A percentile compares a stretch with the other conserved stretches of the same genome.
Conservation (phyloP, 2,797 vertebrate genomes). For the Pagetopsis macropterus region DNA sequence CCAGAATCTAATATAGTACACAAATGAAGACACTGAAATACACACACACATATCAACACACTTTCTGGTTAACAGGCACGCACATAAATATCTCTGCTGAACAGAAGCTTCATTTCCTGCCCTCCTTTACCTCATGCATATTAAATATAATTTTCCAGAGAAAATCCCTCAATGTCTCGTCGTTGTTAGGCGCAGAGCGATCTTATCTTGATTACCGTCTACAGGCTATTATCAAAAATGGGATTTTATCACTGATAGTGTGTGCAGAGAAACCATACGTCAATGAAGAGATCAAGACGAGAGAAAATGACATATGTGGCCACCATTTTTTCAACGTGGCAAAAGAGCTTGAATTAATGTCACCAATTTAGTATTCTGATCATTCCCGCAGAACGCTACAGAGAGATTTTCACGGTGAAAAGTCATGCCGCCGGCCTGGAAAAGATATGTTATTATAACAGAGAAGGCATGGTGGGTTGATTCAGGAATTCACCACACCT, state of each 20-base stretch:
- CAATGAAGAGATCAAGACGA: conserved; percentile 54
- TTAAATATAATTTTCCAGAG: conserved; percentile 78
- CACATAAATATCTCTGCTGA: conserved; percentile 65
- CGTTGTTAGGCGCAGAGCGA: conserved; percentile 63
- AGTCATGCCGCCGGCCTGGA: conserved; percentile 34
- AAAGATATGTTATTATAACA: conserved; percentile 41
- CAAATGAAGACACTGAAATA: neutral
- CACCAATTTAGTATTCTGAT: conserved; percentile 62
- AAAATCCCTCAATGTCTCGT: conserved; percentile 75
- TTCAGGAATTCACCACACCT: conserved; percentile 29
- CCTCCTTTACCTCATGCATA: conserved; percentile 77
- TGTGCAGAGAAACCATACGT: conserved; percentile 45
- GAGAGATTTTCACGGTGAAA: conserved; percentile 46
- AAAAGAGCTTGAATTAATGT: conserved; percentile 56
- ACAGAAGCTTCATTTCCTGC: conserved; percentile 80
- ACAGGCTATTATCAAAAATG: conserved; percentile 75
- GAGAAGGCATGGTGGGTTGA: conserved; percentile 15
- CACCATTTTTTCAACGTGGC: conserved; percentile 35
- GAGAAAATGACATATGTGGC: conserved; percentile 35
- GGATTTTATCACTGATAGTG: conserved; percentile 75
- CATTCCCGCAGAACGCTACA: conserved; percentile 39
- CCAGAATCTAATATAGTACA: conserved; percentile 20
- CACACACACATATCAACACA: conserved; percentile 34
- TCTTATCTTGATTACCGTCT: conserved; percentile 73
- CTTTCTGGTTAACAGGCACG: conserved; percentile 46